A percentile compares a stretch with the other conserved stretches of the same genome.
phyloP scores from a whole-genome alignment of 2,797 vertebrate species.

The Darevskia nairensis region DNA sequence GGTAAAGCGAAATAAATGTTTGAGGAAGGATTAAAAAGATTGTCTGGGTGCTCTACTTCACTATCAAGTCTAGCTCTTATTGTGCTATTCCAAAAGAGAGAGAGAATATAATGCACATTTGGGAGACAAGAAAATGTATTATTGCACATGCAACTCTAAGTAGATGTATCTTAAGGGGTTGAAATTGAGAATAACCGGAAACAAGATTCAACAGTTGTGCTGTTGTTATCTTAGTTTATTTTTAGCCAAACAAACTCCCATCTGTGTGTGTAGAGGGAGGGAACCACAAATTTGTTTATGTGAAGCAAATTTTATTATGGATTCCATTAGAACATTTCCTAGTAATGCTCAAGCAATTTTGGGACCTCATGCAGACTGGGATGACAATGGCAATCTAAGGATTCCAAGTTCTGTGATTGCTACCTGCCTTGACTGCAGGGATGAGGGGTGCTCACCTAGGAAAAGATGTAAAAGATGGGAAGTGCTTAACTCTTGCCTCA shows the following conservation, averaged over 20 bases:
- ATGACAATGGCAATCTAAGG: background rate
- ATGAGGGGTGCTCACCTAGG: too few species aligned
- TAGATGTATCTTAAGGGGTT: background rate
- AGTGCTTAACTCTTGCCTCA: too few species aligned
- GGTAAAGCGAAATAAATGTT: conserved; percentile 47
- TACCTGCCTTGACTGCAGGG: too few species aligned
- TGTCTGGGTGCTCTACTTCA: conserved; percentile 50
- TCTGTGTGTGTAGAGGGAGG: background rate
- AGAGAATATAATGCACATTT: conserved; percentile 25
- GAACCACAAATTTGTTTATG: background rate
- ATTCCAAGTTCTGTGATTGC: too few species aligned
- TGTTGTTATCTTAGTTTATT: background rate
- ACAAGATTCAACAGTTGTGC: background rate
- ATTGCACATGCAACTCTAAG: background rate
- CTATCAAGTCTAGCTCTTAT: conserved; percentile 56
- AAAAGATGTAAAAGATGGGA: too few species aligned
- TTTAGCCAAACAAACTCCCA: background rate
- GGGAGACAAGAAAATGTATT: background rate
- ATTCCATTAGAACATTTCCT: background rate
- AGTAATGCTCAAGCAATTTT: background rate
- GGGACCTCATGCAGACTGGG: background rate
- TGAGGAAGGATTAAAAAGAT: conserved; percentile 58
- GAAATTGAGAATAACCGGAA: background rate
- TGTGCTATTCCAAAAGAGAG: conserved; percentile 38
- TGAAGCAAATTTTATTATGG: background rate